Evolutionary conservation across 2,797 vertebrate genomes (phyloP).

Genomic region (Hyperoplus lanceolatus): DNA sequence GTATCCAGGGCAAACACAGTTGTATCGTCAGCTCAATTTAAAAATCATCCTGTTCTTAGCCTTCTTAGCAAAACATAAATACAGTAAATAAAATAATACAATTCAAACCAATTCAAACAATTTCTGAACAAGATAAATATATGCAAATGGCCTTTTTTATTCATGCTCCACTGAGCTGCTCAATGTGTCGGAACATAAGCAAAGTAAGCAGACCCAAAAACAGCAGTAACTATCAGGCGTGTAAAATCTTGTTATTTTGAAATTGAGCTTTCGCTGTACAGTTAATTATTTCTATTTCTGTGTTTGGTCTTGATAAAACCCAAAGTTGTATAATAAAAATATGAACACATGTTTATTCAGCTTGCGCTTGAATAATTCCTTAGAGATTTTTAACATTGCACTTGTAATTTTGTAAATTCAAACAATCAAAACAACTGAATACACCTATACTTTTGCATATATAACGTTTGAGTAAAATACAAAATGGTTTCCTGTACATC

Average conservation of each 20-base stretch:
- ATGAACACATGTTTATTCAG: too few relatives aligned
- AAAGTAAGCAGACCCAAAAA: constrained; percentile 25
- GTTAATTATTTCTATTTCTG: constrained; percentile 21
- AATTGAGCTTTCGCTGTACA: constrained; percentile 3
- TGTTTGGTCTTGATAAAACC: constrained; percentile 22
- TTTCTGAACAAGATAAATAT: constrained; percentile 4
- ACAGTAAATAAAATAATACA: background rate
- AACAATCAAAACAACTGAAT: constrained; percentile 46
- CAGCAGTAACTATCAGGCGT: constrained; percentile 35
- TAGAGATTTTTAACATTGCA: background rate
- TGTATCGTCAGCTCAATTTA: constrained; percentile 12
- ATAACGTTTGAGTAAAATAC: constrained; percentile 22
- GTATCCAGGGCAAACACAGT: constrained; percentile 16
- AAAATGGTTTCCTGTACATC: constrained; percentile 48
- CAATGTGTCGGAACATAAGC: constrained; percentile 24
- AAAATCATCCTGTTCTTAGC: background rate
- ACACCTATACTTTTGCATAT: constrained; percentile 38
- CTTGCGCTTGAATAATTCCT: constrained; percentile 17
- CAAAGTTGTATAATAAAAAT: constrained; percentile 2
- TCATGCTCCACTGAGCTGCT: background rate
- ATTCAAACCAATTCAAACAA: background rate
- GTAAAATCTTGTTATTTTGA: constrained; percentile 19
- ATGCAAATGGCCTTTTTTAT: constrained; percentile 11
- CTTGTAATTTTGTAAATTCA: constrained; percentile 35
- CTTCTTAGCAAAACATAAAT: background rate